Evolutionary conservation across 1,140 invertebrate genomes (phyloP).

Genomic region (Sinella curviseta): DNA sequence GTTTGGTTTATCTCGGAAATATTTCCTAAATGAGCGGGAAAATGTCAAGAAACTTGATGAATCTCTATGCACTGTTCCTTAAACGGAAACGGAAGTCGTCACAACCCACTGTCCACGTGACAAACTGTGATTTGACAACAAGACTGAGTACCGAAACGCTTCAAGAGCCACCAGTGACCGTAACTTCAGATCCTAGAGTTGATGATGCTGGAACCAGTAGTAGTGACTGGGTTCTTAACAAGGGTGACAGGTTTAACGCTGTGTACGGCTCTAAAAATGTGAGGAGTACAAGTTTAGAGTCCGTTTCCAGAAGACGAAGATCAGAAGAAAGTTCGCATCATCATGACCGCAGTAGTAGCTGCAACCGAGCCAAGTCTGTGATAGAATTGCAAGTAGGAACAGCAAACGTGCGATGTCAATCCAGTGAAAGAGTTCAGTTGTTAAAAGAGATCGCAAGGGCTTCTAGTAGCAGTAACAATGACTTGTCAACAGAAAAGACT

Average conservation of each 20-base stretch:
- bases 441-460: not conserved
- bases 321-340: not conserved
- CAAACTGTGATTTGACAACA: constrained; percentile 9
- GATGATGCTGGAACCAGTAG: not conserved
- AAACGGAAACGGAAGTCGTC: constrained; percentile 12
- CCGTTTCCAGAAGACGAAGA: not conserved
- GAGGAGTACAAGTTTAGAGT: constrained; percentile 6
- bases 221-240: not conserved
- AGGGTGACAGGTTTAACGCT: not conserved
- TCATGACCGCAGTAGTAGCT: not conserved
- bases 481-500: not conserved
- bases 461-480: not conserved
- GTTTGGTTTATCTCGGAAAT: not conserved
- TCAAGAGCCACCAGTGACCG: not conserved
- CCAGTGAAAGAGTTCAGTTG: not conserved
- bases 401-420: not conserved
- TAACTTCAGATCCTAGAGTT: not conserved
- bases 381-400: not conserved
- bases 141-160: not conserved
- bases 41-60: constrained; percentile 40
- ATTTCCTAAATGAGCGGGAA: constrained; percentile 16
- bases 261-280: not conserved
- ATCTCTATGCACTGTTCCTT: constrained; percentile 41
- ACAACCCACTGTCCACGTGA: not conserved
- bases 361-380: not conserved